Evolutionary conservation across 92 coral and sea anemone species (phyloP), one percentile per base, ranked within the genome.

Genomic region (Phenganax stokvisi): DNA sequence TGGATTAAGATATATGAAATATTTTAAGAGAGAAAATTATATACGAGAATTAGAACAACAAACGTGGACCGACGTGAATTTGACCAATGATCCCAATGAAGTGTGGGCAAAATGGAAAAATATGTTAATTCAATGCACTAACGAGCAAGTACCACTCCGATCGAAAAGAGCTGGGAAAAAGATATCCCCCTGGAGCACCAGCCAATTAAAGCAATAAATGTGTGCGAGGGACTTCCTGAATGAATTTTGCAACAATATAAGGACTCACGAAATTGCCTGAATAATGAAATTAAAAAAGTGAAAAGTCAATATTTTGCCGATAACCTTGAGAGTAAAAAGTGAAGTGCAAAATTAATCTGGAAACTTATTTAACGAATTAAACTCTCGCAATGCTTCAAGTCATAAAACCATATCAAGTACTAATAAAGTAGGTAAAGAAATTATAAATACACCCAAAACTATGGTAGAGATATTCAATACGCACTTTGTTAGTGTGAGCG

Each of bases 1-100:
- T 30, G 25, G 71, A 72, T 70, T 77, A 75, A 66, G 85, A 57
- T 66, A 58, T 25, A 37, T 82, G 80, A 82, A 59, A 72, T 29
- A 29, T 30, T 71, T 82, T 75, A 37, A 27, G 51, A 68, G 74
- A 25, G 66, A 20, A 54, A 72, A 58, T 44, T 71, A 28, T 59
- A 65, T 72, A 44, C 30, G 63, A 61, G 85, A 71, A 68, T 54
- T 71, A 11, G 58, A 81, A 72, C 71, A 72, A 81, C 37, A 81
- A 62, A 51, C 57, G 57, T 81, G 58, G 85, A 7, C 75, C 25
- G 70, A 71, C 54, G 27, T 71, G 12, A 20, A 20, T 20, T 0
- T 54, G 71, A 57, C 58, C 61, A 20, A 51, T 20, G 25, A 29
- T n/a, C 57, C 31, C 20, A 27, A 20, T 64, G 29, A 64, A 64